A percentile compares a stretch with the other conserved stretches of the same genome.
Conservation (phyloP, 2,888 invertebrate genomes). For the Cephonodes hylas region DNA sequence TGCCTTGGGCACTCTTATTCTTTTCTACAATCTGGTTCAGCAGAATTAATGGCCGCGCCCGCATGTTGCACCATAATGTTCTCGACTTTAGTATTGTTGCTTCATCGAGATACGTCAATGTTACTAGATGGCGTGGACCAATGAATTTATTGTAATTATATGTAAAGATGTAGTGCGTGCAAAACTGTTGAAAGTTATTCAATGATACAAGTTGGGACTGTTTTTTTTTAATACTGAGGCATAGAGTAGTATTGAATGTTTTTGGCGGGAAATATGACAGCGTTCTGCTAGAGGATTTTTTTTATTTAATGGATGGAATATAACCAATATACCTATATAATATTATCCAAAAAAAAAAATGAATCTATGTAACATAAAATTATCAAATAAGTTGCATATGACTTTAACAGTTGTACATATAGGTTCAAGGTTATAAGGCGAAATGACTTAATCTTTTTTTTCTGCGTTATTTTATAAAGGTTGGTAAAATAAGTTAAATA, state of each 20-base stretch:
- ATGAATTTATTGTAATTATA: slow-evolving; percentile 11
- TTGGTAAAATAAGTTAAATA: too few species aligned
- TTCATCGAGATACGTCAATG: background rate
- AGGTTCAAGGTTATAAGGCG: too few species aligned
- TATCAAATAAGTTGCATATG: too few species aligned
- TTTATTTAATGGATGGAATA: too few species aligned
- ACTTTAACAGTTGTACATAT: too few species aligned
- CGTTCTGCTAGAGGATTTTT: too few species aligned
- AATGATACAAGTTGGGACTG: slow-evolving; percentile 1
- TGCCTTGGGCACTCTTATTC: background rate
- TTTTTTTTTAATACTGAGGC: background rate
- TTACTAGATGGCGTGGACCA: slow-evolving; percentile 4
- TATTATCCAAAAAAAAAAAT: too few species aligned
- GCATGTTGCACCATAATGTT: background rate
- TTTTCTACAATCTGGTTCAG: background rate
- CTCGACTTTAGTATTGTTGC: background rate
- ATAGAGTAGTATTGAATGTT: background rate
- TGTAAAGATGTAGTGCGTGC: slow-evolving; percentile 8
- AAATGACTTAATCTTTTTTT: too few species aligned
- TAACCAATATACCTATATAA: too few species aligned
- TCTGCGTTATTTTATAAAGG: too few species aligned
- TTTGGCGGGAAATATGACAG: background rate
- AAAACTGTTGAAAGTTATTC: background rate
- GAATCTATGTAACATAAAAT: too few species aligned
- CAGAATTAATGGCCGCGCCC: background rate